Conservation (phyloP, 2,113 vertebrate genomes). For the Turnix velox region DNA sequence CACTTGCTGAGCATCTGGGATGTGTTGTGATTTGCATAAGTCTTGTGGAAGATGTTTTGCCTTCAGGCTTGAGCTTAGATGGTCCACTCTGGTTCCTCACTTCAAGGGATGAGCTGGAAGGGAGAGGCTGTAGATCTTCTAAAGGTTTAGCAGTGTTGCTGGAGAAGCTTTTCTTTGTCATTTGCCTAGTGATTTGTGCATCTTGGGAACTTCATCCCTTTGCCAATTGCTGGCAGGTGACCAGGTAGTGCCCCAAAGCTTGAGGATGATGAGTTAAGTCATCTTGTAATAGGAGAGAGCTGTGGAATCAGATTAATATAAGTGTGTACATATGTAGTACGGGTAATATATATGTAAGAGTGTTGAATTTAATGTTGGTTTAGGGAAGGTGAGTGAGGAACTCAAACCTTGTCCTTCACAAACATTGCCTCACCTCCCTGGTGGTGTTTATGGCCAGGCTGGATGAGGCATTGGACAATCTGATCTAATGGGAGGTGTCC, state of each 20-base stretch:
- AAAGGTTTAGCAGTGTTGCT: background rate
- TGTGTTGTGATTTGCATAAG: no score
- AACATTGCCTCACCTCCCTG: no score
- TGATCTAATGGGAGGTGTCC: no score
- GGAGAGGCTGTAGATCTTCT: background rate
- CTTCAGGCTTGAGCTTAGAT: background rate
- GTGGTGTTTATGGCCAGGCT: no score
- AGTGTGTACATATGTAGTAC: rapidly evolving
- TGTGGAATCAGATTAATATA: background rate
- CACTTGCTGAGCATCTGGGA: background rate
- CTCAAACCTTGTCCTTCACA: background rate
- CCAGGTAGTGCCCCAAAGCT: no score
- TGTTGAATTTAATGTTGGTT: background rate
- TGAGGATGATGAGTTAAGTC: background rate
- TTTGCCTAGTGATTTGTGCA: background rate
- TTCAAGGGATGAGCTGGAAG: background rate
- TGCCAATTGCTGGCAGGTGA: background rate
- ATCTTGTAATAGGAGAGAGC: background rate
- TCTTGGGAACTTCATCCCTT: background rate
- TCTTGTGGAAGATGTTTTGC: background rate
- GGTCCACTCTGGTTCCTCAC: rapidly evolving
- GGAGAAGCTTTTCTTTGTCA: background rate
- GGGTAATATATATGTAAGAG: background rate
- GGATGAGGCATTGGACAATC: no score
- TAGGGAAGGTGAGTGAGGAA: background rate